Conservation (phyloP, 2,113 vertebrate genomes). For the Sphyrna mokarran region DNA sequence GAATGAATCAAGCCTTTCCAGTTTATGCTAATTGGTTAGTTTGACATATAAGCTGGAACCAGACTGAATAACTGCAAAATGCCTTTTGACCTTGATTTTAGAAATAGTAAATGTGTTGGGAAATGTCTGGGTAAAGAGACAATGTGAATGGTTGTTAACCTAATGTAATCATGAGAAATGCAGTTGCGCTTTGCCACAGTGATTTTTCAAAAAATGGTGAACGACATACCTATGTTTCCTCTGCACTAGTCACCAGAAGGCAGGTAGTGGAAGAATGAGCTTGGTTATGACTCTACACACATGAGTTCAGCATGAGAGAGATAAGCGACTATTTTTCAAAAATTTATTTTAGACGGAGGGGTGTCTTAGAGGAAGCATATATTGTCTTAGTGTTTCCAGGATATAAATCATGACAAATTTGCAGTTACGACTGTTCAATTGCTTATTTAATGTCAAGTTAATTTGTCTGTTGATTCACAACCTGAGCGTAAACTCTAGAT, state of each 20-base stretch:
- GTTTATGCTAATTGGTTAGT: not conserved
- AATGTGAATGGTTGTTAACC: not conserved
- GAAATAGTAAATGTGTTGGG: not conserved
- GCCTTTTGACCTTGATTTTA: not conserved
- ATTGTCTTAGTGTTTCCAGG: not conserved
- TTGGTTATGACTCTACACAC: not conserved
- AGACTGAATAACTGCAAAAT: not conserved
- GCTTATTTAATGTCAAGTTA: too few species aligned
- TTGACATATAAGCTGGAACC: not conserved
- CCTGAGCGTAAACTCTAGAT: not conserved
- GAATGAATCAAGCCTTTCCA: not conserved
- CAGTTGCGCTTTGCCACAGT: not conserved
- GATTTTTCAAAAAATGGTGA: not conserved
- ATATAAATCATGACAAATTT: not conserved
- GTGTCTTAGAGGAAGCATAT: not conserved
- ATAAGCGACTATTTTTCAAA: not conserved
- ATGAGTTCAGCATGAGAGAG: not conserved
- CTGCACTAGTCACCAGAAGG: not conserved
- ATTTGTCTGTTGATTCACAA: too few species aligned
- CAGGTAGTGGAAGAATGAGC: not conserved
- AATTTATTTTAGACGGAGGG: not conserved
- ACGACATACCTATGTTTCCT: not conserved
- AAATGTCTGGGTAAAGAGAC: not conserved
- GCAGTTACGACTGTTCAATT: too few species aligned
- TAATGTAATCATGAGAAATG: not conserved